Percentiles rank a stretch among this genome's conserved stretches.
Evolutionary conservation across 2,797 vertebrate species (phyloP).

Genomic region (Myoxocephalus aenaeus): DNA sequence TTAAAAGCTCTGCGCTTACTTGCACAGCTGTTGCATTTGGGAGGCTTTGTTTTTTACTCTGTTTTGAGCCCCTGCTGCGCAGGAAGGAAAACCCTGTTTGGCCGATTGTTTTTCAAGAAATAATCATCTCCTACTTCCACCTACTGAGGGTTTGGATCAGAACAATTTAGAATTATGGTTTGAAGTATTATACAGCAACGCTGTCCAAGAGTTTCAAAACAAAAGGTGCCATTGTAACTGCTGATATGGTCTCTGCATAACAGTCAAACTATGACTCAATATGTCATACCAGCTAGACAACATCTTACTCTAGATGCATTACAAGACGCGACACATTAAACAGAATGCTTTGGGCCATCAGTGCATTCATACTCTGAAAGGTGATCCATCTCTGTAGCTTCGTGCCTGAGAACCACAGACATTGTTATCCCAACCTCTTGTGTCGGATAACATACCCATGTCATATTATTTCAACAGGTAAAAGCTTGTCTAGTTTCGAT

Average conservation of each 20-base stretch:
- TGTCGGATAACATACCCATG: background rate
- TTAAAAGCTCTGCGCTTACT: slow-evolving; percentile 8
- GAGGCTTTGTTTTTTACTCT: background rate
- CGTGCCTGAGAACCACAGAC: slow-evolving; percentile 1
- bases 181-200: background rate
- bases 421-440: background rate
- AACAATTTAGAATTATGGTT: background rate
- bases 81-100: slow-evolving; percentile 1
- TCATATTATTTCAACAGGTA: background rate
- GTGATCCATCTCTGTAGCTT: background rate
- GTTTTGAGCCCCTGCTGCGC: background rate
- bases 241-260: background rate
- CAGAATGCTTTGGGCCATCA: slow-evolving; percentile 9
- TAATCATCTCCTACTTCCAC: background rate
- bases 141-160: background rate
- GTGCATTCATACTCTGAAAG: background rate
- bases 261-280: background rate
- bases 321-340: slow-evolving; percentile 7
- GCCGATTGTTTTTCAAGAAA: slow-evolving; percentile 9
- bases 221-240: background rate
- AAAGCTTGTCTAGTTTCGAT: background rate
- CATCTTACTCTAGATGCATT: slow-evolving; percentile 22
- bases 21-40: slow-evolving; percentile 12
- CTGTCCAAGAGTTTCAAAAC: slow-evolving; percentile 11
- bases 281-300: background rate